These are phyloP conservation scores for Coelogynopora nodosa DNA, from an alignment of 2,888 invertebrate genomes.

Conservation along the genomic window DNA sequence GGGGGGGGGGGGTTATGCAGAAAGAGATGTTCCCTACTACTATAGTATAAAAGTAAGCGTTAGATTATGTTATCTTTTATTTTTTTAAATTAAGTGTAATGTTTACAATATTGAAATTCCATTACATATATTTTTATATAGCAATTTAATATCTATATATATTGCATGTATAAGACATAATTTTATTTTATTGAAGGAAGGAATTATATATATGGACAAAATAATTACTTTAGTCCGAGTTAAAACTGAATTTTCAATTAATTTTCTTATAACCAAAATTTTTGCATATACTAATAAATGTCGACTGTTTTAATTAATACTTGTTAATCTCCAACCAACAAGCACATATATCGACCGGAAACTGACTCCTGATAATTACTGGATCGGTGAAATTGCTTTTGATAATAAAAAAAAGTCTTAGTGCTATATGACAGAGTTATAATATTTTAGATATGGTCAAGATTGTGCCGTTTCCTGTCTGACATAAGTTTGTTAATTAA, in stretches of 20 bases:
- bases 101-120: neutral
- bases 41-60: too few species aligned
- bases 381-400: slow-evolving; percentile 1
- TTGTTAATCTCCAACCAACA: neutral
- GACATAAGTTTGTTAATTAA: neutral
- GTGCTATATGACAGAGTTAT: neutral
- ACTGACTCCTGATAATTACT: neutral
- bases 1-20: too few species aligned
- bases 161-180: neutral
- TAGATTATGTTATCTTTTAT: too few species aligned
- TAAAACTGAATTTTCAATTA: neutral
- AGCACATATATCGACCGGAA: neutral
- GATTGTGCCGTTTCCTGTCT: neutral
- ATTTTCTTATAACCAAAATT: neutral
- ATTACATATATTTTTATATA: neutral
- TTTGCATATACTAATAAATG: neutral
- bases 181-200: neutral
- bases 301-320: neutral
- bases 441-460: too few species aligned
- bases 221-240: too few species aligned
- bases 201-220: too few species aligned
- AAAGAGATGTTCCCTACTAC: too few species aligned
- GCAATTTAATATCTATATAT: neutral
- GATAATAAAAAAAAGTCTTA: neutral
- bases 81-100: neutral